Evolutionary conservation across 1,140 invertebrate genomes (phyloP).

Genomic region (Pogonus chalceus): DNA sequence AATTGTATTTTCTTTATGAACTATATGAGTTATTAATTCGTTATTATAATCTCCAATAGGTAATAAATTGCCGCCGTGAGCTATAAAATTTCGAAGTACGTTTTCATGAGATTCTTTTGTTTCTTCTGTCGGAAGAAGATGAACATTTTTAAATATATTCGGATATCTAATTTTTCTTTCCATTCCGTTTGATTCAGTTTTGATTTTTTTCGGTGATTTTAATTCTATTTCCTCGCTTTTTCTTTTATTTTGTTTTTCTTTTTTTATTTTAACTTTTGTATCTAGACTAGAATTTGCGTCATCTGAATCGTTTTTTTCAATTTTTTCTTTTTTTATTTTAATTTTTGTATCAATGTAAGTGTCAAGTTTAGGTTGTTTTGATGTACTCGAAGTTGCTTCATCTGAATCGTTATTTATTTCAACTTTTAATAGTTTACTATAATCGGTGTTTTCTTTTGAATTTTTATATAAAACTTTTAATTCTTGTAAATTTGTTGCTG

Average conservation of each 20-base stretch:
- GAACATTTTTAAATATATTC: neutral
- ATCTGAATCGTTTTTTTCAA: constrained; percentile 7
- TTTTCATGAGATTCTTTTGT: constrained; percentile 7
- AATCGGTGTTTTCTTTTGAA: constrained; percentile 58
- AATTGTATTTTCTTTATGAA: constrained; percentile 37
- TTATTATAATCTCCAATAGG: constrained; percentile 32
- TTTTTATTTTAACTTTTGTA: neutral
- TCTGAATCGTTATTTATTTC: constrained; percentile 33
- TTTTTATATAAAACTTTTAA: constrained; percentile 52
- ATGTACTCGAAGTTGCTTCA: constrained; percentile 8
- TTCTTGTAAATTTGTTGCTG: constrained; percentile 69
- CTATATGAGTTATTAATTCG: constrained; percentile 37
- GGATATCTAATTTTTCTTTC: constrained; percentile 8
- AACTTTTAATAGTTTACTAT: constrained; percentile 46
- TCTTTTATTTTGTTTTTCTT: constrained; percentile 12
- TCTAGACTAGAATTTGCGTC: constrained; percentile 16
- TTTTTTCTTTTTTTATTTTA: constrained; percentile 16
- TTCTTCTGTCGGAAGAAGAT: constrained; percentile 14
- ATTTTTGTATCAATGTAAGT: neutral
- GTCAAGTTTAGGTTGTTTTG: constrained; percentile 20
- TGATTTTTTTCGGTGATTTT: constrained; percentile 14
- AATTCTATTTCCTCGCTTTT: constrained; percentile 10
- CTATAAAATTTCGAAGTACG: constrained; percentile 39
- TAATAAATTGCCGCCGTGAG: constrained; percentile 38
- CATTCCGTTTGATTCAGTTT: neutral